These are phyloP conservation scores for Polypedilum pembai DNA, from an alignment of 1,140 invertebrate genomes.

Conservation along the genomic window DNA sequence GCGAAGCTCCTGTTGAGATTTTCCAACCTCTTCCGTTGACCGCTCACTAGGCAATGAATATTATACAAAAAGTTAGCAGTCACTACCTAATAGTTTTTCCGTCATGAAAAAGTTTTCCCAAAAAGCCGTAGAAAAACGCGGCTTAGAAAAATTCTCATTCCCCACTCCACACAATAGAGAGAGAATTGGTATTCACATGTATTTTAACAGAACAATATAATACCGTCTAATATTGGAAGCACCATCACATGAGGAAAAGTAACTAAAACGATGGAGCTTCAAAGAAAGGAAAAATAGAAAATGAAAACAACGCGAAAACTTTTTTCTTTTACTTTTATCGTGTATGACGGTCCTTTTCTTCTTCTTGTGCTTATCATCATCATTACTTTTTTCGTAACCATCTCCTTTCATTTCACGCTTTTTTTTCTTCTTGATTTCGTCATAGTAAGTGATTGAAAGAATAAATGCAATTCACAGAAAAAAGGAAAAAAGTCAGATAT, in stretches of 20 bases:
- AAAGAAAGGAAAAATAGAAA: neutral
- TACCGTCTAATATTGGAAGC: neutral
- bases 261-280: neutral
- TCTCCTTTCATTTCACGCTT: too few species aligned
- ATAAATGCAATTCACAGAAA: too few species aligned
- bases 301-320: neutral
- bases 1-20: neutral
- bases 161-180: neutral
- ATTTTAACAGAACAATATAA: neutral
- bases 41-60: constrained; percentile 2
- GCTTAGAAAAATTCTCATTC: neutral
- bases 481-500: too few species aligned
- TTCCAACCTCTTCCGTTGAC: constrained; percentile 5
- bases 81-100: constrained; percentile 4
- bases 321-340: too few species aligned
- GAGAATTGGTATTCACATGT: neutral
- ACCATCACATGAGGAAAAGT: neutral
- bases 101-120: constrained; percentile 10
- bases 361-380: too few species aligned
- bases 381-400: too few species aligned
- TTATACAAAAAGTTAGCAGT: neutral
- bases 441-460: too few species aligned
- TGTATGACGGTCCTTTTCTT: too few species aligned
- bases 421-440: too few species aligned
- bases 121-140: neutral